Percentiles rank a stretch among this genome's conserved stretches.
These are phyloP conservation scores for Trinectes maculatus DNA, from an alignment of 2,113 vertebrate genomes.

Conservation along the genomic window DNA sequence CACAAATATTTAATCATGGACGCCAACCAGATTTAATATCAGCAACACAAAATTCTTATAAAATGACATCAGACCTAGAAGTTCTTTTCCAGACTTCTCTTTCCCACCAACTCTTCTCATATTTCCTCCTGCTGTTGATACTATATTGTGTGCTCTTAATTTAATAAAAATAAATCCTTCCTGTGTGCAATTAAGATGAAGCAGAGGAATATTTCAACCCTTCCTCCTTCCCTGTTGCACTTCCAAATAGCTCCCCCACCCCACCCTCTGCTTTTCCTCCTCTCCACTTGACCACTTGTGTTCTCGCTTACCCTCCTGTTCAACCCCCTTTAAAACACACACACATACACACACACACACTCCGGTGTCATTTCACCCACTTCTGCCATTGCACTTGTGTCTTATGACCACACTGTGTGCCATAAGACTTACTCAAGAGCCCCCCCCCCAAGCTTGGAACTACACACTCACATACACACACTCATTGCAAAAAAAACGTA, in stretches of 20 bases:
- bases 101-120: neutral
- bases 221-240: neutral
- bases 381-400: conserved; percentile 55
- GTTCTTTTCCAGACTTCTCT: neutral
- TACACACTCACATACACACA: conserved; percentile 25
- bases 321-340: conserved; percentile 14
- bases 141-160: neutral
- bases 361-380: conserved; percentile 38
- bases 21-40: conserved; percentile 17
- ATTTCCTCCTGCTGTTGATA: neutral
- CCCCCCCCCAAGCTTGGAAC: conserved; percentile 34
- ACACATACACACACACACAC: conserved; percentile 10
- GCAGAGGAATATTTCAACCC: conserved; percentile 18
- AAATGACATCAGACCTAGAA: conserved; percentile 6
- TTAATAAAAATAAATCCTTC: no score
- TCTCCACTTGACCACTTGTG: conserved; percentile 61
- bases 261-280: neutral
- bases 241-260: neutral
- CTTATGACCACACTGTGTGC: conserved; percentile 61
- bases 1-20: conserved; percentile 16
- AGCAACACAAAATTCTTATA: conserved; percentile 9
- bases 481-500: conserved; percentile 33
- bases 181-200: conserved; percentile 16
- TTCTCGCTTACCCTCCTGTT: conserved; percentile 51
- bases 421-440: conserved; percentile 53